A percentile compares a stretch with the other conserved stretches of the same genome.
Conservation (phyloP, 2,797 vertebrate species). For the Carduelis carduelis region DNA sequence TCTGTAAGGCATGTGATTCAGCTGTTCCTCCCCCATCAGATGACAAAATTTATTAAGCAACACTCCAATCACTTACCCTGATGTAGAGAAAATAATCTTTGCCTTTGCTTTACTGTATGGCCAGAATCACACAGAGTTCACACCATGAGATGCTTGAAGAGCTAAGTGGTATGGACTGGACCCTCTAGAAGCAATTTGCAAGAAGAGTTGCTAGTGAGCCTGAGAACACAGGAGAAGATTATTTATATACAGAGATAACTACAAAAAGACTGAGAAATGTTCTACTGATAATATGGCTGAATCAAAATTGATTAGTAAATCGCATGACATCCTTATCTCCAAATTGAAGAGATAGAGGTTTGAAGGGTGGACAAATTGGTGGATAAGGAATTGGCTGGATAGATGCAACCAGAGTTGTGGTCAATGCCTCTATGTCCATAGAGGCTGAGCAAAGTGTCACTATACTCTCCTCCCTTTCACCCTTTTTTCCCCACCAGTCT, state of each 20-base stretch:
- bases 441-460: neutral
- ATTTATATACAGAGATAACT: neutral
- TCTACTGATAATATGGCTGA: neutral
- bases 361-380: neutral
- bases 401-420: neutral
- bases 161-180: neutral
- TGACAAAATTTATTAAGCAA: neutral
- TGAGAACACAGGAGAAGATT: neutral
- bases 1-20: neutral
- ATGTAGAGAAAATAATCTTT: neutral
- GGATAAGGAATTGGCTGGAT: neutral
- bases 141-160: neutral
- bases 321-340: neutral
- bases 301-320: constrained; percentile 32
- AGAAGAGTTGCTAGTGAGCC: neutral
- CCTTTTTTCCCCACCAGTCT: neutral
- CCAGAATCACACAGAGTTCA: neutral
- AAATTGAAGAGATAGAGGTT: neutral
- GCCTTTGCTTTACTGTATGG: neutral
- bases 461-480: neutral
- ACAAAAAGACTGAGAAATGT: neutral
- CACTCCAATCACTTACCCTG: neutral
- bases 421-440: neutral
- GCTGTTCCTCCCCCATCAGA: neutral
- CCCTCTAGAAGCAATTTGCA: neutral